Base-by-base conservation (phyloP, 2,888 invertebrate species). In the Lycia hirtaria region DNA sequence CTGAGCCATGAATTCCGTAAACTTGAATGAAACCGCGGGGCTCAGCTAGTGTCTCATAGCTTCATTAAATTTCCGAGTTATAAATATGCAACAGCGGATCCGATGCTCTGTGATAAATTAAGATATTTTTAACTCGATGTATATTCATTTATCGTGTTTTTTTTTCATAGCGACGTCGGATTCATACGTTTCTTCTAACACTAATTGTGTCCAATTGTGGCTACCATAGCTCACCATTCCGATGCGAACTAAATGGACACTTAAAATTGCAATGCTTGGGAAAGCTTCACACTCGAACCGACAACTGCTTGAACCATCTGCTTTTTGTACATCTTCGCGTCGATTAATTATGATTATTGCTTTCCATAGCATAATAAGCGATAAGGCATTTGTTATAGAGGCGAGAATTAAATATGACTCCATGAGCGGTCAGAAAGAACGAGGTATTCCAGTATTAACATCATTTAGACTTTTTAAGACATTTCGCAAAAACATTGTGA, bases 401-500 rank as follows among this genome's bases (percentile, higher is more conserved):
- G 22, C 44, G 54, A 35, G 37, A 56, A 44, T 64, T 44, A 30
- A 33, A 47, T 10, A 5, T 10, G 28, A 12, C 33, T 22, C 24
- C 12, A 32, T 17, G 28, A 30, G 38, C 38, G 35, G 22, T 12
- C 44, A 24, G 12, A 50, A 51, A 45, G 59, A 64, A 68, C 65
- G 56, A 63, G 63, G 62, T 63, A 67, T 65, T 69, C 65, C 68
- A 66, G 69, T 61, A 54, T 51, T 52, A 52, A 53, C 63, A 59
- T 65, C 51, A 40, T 68, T 63, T 56, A 54, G 48, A 52, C 56
- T 49, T 66, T 65, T 65, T 65, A 66, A 61, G 64, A 62, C 56
- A 56, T 64, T 68, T 65, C 62, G 65, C 62, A 67, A 68, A 68
- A 69, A 67, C 43, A 62, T n/a, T 28, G 45, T 57, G 51, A 62